Conservation (phyloP, 1,140 invertebrate species). For the Drosophila micromelanica region DNA sequence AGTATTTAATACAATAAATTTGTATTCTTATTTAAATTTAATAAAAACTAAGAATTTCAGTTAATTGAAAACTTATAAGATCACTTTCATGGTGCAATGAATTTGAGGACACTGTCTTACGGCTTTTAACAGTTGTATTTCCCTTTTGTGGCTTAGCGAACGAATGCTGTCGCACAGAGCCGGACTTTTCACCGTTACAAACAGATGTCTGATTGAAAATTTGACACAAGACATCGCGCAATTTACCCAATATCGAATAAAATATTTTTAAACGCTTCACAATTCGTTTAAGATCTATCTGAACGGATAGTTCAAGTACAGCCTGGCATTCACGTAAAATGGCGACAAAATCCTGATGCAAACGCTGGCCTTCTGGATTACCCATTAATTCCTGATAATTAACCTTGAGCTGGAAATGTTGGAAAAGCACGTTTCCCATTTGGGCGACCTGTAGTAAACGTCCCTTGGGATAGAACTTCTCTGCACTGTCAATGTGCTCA, state of each 20-base stretch:
- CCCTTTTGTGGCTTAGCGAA: constrained; percentile 10
- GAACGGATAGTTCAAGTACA: constrained; percentile 40
- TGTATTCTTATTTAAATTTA: constrained; percentile 4
- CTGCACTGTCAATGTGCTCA: constrained; percentile 34
- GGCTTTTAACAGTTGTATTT: background rate
- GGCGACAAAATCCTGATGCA: constrained; percentile 60
- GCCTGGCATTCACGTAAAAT: constrained; percentile 73
- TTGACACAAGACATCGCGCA: constrained; percentile 48
- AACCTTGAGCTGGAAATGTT: constrained; percentile 60
- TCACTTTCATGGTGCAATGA: constrained; percentile 32
- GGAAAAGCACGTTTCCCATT: constrained; percentile 64
- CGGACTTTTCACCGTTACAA: constrained; percentile 2
- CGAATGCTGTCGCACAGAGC: constrained; percentile 14
- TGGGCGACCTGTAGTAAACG: constrained; percentile 37
- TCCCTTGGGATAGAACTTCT: constrained; percentile 32
- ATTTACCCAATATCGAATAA: constrained; percentile 65
- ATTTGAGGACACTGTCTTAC: background rate
- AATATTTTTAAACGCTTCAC: constrained; percentile 77
- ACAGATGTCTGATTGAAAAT: background rate
- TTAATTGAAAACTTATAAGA: constrained; percentile 59
- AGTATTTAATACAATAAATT: no score
- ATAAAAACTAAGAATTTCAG: constrained; percentile 39
- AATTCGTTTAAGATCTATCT: constrained; percentile 57
- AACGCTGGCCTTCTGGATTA: constrained; percentile 26
- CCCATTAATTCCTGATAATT: constrained; percentile 48